These are phyloP conservation scores for Tenthredo distinguenda DNA, from an alignment of 2,888 invertebrate species.

Conservation along the genomic window DNA sequence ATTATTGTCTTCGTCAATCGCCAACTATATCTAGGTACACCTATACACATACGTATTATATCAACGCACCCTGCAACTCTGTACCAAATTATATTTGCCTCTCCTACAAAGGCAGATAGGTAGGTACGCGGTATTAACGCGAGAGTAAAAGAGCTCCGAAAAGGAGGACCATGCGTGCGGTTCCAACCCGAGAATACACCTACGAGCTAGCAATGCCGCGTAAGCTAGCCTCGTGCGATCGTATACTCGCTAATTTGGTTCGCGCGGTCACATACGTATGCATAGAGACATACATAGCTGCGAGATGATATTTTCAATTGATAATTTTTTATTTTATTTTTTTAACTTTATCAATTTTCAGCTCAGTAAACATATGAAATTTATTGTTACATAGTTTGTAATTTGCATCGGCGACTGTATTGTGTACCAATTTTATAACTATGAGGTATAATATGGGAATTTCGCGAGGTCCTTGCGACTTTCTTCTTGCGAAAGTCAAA, in stretches of 20 bases:
- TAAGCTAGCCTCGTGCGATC: constrained; percentile 16
- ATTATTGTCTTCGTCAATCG: constrained; percentile 48
- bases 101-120: neutral
- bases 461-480: constrained; percentile 30
- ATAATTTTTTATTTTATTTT: too few relatives aligned
- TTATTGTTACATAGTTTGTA: neutral
- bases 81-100: neutral
- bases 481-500: constrained; percentile 50
- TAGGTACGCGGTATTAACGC: neutral
- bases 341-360: too few relatives aligned
- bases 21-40: neutral
- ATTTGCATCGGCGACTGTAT: neutral
- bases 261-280: neutral
- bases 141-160: constrained; percentile 3
- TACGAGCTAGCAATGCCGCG: neutral
- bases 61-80: neutral
- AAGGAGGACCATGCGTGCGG: neutral
- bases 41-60: neutral
- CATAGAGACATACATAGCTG: neutral
- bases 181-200: constrained; percentile 1
- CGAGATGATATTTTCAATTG: neutral
- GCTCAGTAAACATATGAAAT: too few relatives aligned
- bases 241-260: constrained; percentile 26
- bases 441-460: neutral
- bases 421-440: neutral